These are phyloP conservation scores for Galleria mellonella DNA, from an alignment of 1,140 invertebrate genomes.

Conservation along the genomic window DNA sequence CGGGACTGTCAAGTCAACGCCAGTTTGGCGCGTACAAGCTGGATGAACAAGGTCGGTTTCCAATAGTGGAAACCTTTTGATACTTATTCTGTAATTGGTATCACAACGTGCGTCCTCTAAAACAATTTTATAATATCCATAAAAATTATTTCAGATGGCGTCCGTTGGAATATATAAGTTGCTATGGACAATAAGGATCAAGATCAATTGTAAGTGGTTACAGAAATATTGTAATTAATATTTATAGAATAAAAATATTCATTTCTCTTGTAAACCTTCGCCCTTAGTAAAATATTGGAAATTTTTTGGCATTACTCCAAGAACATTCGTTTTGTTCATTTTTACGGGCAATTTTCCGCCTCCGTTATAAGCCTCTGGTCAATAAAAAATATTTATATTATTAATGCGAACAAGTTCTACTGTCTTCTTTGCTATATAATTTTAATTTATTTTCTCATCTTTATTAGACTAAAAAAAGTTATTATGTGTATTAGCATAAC, in stretches of 20 bases:
- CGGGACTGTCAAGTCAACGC: constrained; percentile 67
- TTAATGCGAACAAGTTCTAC: too few relatives aligned
- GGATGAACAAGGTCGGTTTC: constrained; percentile 63
- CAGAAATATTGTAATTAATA: constrained; percentile 1
- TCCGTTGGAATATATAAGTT: not conserved
- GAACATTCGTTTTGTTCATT: constrained; percentile 2
- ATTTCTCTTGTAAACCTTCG: constrained; percentile 1
- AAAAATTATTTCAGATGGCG: constrained; percentile 37
- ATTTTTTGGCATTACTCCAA: constrained; percentile 6
- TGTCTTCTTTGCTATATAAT: too few relatives aligned
- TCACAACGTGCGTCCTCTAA: not conserved
- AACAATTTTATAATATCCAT: constrained; percentile 24
- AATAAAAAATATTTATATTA: constrained; percentile 3
- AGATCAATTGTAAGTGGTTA: constrained; percentile 2
- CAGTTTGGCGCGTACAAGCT: constrained; percentile 67
- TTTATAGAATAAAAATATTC: constrained; percentile 6
- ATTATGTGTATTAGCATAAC: too few relatives aligned
- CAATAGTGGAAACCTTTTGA: constrained; percentile 32
- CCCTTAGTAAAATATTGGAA: constrained; percentile 3
- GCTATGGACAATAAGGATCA: not conserved
- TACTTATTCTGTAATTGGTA: constrained; percentile 9
- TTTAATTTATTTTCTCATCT: too few relatives aligned
- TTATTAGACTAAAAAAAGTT: too few relatives aligned
- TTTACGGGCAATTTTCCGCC: constrained; percentile 9
- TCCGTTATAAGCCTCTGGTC: not conserved